phyloP scores from a whole-genome alignment of 1,140 invertebrate genomes.

The Adoxophyes honmai region DNA sequence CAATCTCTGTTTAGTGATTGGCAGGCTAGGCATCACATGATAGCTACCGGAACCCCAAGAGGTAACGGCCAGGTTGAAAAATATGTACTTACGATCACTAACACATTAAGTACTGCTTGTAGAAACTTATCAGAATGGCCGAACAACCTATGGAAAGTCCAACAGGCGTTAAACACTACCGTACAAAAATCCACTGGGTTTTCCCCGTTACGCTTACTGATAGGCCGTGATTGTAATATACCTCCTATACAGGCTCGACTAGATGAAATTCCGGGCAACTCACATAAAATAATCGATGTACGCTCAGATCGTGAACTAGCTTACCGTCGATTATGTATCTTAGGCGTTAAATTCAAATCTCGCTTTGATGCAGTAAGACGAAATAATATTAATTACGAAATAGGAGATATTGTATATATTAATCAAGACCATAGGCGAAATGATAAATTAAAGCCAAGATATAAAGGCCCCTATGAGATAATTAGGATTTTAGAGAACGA shows the following conservation, averaged over 20 bases:
- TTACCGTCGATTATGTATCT: neutral
- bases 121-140: conserved; percentile 40
- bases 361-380: neutral
- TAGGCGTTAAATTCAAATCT: neutral
- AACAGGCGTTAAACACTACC: conserved; percentile 43
- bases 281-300: neutral
- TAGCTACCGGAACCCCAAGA: conserved; percentile 39
- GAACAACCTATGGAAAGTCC: conserved; percentile 44
- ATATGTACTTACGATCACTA: conserved; percentile 39
- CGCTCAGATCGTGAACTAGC: neutral
- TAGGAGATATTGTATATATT: neutral
- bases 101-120: conserved; percentile 37
- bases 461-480: neutral
- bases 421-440: neutral
- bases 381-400: neutral
- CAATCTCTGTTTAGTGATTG: conserved; percentile 27
- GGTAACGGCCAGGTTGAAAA: conserved; percentile 50
- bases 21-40: conserved; percentile 34
- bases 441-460: neutral
- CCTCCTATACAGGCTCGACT: neutral
- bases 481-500: neutral
- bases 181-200: conserved; percentile 37
- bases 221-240: neutral
- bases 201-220: neutral
- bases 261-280: neutral